Conservation (phyloP, 2,797 vertebrate species). For the Percopsis omiscomaycus region DNA sequence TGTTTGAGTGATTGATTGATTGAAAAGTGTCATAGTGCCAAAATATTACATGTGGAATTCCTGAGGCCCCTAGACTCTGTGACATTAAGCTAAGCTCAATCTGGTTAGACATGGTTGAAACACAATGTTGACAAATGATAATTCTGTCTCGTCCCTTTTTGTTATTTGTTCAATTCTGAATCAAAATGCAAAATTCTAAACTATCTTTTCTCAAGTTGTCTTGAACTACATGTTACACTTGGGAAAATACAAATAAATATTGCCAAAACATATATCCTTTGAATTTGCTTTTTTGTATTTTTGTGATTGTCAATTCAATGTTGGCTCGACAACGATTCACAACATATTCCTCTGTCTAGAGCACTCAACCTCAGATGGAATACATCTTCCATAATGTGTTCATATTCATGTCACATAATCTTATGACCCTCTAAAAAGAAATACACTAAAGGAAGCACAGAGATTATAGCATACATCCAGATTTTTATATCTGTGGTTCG, state of each 20-base stretch:
- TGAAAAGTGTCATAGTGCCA: conserved; percentile 52
- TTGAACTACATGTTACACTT: conserved; percentile 71
- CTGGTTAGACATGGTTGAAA: too few relatives aligned
- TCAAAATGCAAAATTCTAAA: conserved; percentile 58
- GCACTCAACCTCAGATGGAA: too few relatives aligned
- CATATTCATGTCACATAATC: too few relatives aligned
- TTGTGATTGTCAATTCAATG: background rate
- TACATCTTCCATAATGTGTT: too few relatives aligned
- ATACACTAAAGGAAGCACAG: too few relatives aligned
- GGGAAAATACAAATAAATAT: conserved; percentile 79
- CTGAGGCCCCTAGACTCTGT: conserved; percentile 35
- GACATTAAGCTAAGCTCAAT: conserved; percentile 21
- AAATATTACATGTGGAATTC: conserved; percentile 20
- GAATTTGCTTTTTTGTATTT: background rate
- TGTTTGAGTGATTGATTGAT: conserved; percentile 46
- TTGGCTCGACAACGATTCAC: too few relatives aligned
- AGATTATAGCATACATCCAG: too few relatives aligned
- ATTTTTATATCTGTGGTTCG: too few relatives aligned
- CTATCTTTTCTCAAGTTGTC: conserved; percentile 70
- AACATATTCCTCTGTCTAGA: too few relatives aligned
- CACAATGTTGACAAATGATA: too few relatives aligned
- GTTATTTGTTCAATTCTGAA: conserved; percentile 52
- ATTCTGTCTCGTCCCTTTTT: conserved; percentile 22
- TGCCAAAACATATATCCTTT: conserved; percentile 49
- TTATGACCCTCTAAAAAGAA: too few relatives aligned